Base-by-base conservation (phyloP, 2,113 vertebrate genomes). In the Spilogale gracilis region DNA sequence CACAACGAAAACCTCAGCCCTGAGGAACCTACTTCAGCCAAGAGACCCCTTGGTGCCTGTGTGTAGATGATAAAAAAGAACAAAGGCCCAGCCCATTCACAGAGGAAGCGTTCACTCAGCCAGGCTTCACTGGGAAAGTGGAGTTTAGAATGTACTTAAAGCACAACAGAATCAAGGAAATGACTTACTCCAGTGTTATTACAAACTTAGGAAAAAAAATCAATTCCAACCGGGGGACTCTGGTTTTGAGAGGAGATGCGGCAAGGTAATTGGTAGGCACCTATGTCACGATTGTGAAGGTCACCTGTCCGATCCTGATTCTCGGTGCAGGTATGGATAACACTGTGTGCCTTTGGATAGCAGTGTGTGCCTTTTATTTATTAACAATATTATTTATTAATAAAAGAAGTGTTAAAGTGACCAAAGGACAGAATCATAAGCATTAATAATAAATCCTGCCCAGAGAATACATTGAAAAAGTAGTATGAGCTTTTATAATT, bases 1-100 rank as follows among this genome's bases (percentile, higher is more conserved):
- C 98, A 97, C 98, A 98, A 98, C 56, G 95, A 97, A 98, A 97
- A 96, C 96, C 96, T 95, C 97, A 32, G 86, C 9, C 83, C 2
- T 76, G 74, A 98, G 98, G 97, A 98, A 91, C 91, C 86, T 91
- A 32, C 98, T 98, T 98, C 85, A 93, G 71, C 3, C 21, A 56
- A 94, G 78, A 98, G 89, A 98, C 95, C 94, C 91, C 84, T 97
- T n/a, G 0, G 5, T 97, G 97, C 80, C 98, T 98, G 97, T 69
- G 69, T 76, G 96, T 79, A 97, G 97, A 96, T 73, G 96, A 98
- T 98, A 98, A 97, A 97, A 93, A 95, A 56, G 96, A 98, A 98
- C 97, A 98, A 99, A 96, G 97, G 71, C 48, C 71, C n/a, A 93
- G 87, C 79, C 97, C 98, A 95, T 98, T 98, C 97, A 95, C 78